Evolutionary conservation across 2,113 vertebrate genomes (phyloP), one percentile per base, ranked within the genome.

Genomic region (Rallus limicola): DNA sequence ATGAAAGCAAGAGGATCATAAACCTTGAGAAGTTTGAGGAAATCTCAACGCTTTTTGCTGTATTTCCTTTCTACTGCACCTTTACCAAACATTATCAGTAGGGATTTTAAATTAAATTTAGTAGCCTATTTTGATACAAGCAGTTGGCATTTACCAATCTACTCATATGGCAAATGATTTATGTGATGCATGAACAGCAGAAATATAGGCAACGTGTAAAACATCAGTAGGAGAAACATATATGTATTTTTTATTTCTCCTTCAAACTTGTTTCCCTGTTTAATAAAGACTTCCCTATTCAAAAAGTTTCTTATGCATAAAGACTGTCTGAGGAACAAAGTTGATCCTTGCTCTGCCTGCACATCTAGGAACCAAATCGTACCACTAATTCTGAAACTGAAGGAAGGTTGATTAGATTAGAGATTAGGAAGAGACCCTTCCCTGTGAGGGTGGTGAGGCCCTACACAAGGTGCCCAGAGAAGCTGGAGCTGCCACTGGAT

Each of bases 371-470:
- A 71, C 40, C 20, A 55, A 18, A 82, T 38, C 29, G 55, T 48
- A 11, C 11, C 71, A 55, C 6, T 78, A 62, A 29, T 59, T 76
- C 26, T 72, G 46, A 72, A 75, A 60, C 9, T 38, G 29, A 40
- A 67, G 76, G 6, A 48, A 53, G 24, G 11, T 1, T 34, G 26
- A 40, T 56, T 52, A 62, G 12, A 56, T 60, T 1, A 56, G 33
- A 18, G n/a, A 17, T 20, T 5, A 28, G 74, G 69, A 84, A 56
- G 42, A 80, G 76, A 31, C 23, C 40, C 11, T 56, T 21, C 2
- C 1, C 15, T 42, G 1, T 8, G 42, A 50, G 42, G 46, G 31
- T 5, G 36, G 4, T 0, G 6, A 60, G 42, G 1, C 8, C 0
- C 28, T 72, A 44, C 18, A 18, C 67, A 79, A 33, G 42, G 0